Conservation (phyloP, 2,113 vertebrate genomes). For the Perca flavescens region DNA sequence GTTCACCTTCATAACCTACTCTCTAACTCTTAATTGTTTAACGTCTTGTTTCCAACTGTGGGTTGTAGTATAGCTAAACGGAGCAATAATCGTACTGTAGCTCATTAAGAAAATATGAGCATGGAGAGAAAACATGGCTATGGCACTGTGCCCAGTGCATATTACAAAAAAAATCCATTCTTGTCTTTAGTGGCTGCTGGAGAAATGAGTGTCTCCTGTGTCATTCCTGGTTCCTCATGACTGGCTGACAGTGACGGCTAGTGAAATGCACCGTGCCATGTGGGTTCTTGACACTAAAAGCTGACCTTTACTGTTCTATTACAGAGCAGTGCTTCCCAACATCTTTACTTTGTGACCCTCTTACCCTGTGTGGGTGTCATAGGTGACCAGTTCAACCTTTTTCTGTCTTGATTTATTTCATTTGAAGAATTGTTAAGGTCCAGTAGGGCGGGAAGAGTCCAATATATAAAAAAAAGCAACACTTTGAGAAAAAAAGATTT, state of each 20-base stretch:
- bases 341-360: not conserved
- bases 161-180: conserved; percentile 9
- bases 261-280: not conserved
- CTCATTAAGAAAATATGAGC: conserved; percentile 50
- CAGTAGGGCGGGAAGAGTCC: not conserved
- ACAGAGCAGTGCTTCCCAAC: not conserved
- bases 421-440: not conserved
- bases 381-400: not conserved
- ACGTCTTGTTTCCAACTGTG: not conserved
- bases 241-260: conserved; percentile 4
- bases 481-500: not conserved
- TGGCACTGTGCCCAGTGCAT: not conserved
- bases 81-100: not conserved
- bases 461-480: not conserved
- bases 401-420: not conserved
- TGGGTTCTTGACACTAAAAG: conserved; percentile 1
- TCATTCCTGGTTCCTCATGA: not conserved
- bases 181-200: conserved; percentile 3
- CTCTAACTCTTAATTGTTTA: not conserved
- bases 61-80: not conserved
- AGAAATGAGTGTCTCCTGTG: not conserved
- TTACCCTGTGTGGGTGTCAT: conserved; percentile 2
- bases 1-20: not conserved
- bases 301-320: not conserved
- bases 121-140: conserved; percentile 14